These are phyloP conservation scores for Dasyurus viverrinus DNA, from an alignment of 2,113 vertebrate species.

Conservation along the genomic window DNA sequence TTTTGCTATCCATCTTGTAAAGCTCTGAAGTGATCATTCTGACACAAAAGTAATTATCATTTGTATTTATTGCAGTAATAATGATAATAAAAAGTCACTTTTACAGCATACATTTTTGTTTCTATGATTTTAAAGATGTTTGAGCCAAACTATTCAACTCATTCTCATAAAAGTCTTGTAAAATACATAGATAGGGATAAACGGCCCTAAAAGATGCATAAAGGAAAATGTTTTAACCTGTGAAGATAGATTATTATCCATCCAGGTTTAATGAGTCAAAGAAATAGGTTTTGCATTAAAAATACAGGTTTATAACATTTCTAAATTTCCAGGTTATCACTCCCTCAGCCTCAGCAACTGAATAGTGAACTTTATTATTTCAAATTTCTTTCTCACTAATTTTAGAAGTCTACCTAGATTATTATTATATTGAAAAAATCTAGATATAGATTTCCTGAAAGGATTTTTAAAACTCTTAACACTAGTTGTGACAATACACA, in stretches of 20 bases:
- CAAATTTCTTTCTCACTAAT: slow-evolving; percentile 64
- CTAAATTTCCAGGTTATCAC: slow-evolving; percentile 57
- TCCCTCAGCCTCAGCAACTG: slow-evolving; percentile 37
- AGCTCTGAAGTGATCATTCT: slow-evolving; percentile 58
- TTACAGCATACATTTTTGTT: slow-evolving; percentile 34
- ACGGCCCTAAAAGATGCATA: slow-evolving; percentile 64
- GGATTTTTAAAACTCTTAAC: slow-evolving; percentile 13
- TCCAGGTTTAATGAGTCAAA: slow-evolving; percentile 48
- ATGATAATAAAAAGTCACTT: slow-evolving; percentile 69
- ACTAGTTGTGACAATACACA: neutral
- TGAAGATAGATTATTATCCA: slow-evolving; percentile 55
- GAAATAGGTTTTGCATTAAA: slow-evolving; percentile 24
- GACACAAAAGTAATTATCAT: slow-evolving; percentile 70
- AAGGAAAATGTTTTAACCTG: slow-evolving; percentile 63
- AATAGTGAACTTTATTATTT: slow-evolving; percentile 56
- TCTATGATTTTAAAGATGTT: slow-evolving; percentile 66
- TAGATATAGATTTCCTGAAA: slow-evolving; percentile 35
- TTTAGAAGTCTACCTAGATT: slow-evolving; percentile 56
- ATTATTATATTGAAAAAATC: slow-evolving; percentile 58
- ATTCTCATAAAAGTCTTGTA: slow-evolving; percentile 51
- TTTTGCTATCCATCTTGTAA: slow-evolving; percentile 61
- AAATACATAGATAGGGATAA: slow-evolving; percentile 62
- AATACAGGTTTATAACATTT: slow-evolving; percentile 52
- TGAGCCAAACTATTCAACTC: slow-evolving; percentile 50
- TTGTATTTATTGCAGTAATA: slow-evolving; percentile 65